Evolutionary conservation across 2,113 vertebrate species (phyloP).

Genomic region (Oryzias celebensis): DNA sequence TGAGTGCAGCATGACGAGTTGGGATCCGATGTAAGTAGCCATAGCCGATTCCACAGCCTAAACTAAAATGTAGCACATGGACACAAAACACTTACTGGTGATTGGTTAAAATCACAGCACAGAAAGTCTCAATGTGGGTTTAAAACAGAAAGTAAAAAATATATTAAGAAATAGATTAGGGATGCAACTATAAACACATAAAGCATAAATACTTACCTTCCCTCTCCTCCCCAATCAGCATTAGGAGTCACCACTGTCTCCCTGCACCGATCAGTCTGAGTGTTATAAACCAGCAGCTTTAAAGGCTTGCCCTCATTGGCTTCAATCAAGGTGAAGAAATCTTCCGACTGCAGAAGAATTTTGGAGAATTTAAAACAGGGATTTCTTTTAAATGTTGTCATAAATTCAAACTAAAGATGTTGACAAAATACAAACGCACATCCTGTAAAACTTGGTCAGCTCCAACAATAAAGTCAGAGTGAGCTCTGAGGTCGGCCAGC

Average conservation of each 20-base stretch:
- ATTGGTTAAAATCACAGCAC: too few relatives aligned
- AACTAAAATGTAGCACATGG: slow-evolving; percentile 68
- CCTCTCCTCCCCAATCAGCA: slow-evolving; percentile 94
- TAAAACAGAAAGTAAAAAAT: not conserved
- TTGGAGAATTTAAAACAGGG: not conserved
- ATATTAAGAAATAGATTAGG: not conserved
- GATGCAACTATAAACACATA: not conserved
- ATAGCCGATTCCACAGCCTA: slow-evolving; percentile 93
- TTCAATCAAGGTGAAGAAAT: slow-evolving; percentile 93
- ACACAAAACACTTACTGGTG: not conserved
- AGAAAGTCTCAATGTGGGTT: too few relatives aligned
- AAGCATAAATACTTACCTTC: slow-evolving; percentile 78
- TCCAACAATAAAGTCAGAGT: slow-evolving; percentile 89
- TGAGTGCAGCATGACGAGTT: slow-evolving; percentile 51
- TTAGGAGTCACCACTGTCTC: slow-evolving; percentile 93
- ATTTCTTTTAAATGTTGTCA: not conserved
- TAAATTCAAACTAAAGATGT: not conserved
- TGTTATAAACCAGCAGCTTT: slow-evolving; percentile 94
- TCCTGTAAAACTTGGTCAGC: slow-evolving; percentile 95
- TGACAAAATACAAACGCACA: slow-evolving; percentile 66
- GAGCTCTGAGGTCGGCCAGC: slow-evolving; percentile 82
- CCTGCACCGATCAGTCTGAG: slow-evolving; percentile 83
- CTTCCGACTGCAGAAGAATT: slow-evolving; percentile 82
- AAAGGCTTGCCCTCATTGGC: slow-evolving; percentile 88
- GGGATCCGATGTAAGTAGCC: slow-evolving; percentile 94